phyloP scores from a whole-genome alignment of 2,113 vertebrate genomes.

The Grallaria varia region DNA sequence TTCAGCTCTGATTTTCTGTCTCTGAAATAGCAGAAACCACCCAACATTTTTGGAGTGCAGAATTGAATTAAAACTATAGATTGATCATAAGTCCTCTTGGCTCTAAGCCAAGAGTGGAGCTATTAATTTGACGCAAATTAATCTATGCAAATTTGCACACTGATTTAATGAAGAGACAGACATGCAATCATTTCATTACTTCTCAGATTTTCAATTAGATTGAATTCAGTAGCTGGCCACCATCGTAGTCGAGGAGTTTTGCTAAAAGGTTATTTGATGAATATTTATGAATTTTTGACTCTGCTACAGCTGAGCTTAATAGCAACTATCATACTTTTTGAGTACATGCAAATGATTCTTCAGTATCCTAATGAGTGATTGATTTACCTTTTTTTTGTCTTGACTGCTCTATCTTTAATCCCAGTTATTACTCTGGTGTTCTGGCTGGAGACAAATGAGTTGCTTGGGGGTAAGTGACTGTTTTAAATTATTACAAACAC shows the following conservation, averaged over 20 bases:
- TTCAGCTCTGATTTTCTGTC: not conserved
- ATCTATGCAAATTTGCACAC: conserved; percentile 66
- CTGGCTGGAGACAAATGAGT: conserved; percentile 33
- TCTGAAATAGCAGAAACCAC: not conserved
- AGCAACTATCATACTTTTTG: conserved; percentile 47
- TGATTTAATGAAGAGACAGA: conserved; percentile 66
- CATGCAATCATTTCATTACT: conserved; percentile 67
- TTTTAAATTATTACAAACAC: conserved; percentile 40
- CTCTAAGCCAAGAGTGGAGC: conserved; percentile 28
- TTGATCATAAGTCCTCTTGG: conserved; percentile 49
- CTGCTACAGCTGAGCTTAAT: conserved; percentile 24
- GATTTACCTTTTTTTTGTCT: conserved; percentile 61
- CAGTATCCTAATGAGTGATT: conserved; percentile 64
- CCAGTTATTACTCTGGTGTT: conserved; percentile 32
- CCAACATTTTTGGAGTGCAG: not conserved
- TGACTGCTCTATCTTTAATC: conserved; percentile 67
- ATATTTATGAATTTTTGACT: conserved; percentile 64
- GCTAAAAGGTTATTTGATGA: conserved; percentile 67
- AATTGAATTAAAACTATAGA: conserved; percentile 46
- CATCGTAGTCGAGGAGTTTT: conserved; percentile 30
- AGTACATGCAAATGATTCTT: conserved; percentile 59
- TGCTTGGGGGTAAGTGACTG: conserved; percentile 56
- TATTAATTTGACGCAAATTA: conserved; percentile 64
- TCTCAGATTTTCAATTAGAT: conserved; percentile 66
- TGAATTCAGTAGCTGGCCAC: conserved; percentile 54